Evolutionary conservation across 2,797 vertebrate genomes (phyloP), one percentile per base, ranked within the genome.

Genomic region (Oryzias dopingdopingensis): DNA sequence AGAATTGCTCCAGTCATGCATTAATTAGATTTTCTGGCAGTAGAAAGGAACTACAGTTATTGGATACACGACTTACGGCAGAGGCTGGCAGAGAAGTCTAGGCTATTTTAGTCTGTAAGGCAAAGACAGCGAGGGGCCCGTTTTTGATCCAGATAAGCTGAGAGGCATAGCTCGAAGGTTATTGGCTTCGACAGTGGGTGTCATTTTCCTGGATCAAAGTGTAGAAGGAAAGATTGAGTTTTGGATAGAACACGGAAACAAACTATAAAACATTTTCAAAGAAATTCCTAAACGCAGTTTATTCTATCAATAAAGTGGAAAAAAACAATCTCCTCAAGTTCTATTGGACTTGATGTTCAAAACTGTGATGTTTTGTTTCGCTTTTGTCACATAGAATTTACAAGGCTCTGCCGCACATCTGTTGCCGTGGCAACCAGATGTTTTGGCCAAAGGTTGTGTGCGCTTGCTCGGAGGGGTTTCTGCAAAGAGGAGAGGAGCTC

Each of bases 361-460:
- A 58, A 65, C 17, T 42, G 32, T 47, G 59, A 65, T 49, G 55
- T 60, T 49, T 58, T 37, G 10, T 53, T 48, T 64, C 42, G 14
- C 37, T 40, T 61, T 49, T 13, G 20, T 49, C 41, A 64, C 54
- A 68, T 52, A 49, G 23, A 50, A 14, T 6, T 7, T 24, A 12
- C 6, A 45, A 64, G 52, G 52, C 49, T 37, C 16, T 10, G 41
- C 44, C 46, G 29, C 22, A 42, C 65, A 62, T 52, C 62, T 61
- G 72, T 81, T 77, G 57, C 64, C 75, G 52, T 29, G 44, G 72
- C 50, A 69, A 77, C 65, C 29, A 13, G 6, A 44, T 63, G 66
- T 70, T 15, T 29, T 43, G 54, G 62, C 50, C 64, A 55, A 66
- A 74, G 65, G 62, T 64, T 49, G 65, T 60, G 45, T 40, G 42